These are phyloP conservation scores for Notothenia coriiceps DNA, from an alignment of 2,113 vertebrate species.

Conservation along the genomic window DNA sequence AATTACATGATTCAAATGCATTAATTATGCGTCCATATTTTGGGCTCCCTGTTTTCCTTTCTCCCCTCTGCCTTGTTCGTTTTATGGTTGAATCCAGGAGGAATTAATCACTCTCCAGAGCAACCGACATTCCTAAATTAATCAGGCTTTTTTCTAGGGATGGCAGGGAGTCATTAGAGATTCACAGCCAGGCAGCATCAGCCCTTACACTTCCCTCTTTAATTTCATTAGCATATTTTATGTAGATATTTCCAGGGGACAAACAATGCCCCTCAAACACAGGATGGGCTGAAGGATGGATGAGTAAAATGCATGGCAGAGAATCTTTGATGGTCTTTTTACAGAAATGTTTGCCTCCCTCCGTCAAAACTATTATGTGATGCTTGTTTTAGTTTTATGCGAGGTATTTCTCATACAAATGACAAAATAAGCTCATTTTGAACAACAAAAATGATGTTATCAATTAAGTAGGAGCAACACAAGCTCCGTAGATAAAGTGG, in stretches of 20 bases:
- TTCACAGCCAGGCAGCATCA: slow-evolving; percentile 68
- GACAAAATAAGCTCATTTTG: slow-evolving; percentile 30
- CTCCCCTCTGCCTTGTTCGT: slow-evolving; percentile 67
- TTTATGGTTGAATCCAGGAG: slow-evolving; percentile 78
- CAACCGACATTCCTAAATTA: slow-evolving; percentile 77
- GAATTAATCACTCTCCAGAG: slow-evolving; percentile 80
- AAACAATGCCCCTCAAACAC: slow-evolving; percentile 66
- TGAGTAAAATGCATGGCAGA: slow-evolving; percentile 32
- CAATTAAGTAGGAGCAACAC: slow-evolving; percentile 35
- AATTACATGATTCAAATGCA: slow-evolving; percentile 80
- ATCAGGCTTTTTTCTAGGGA: slow-evolving; percentile 77
- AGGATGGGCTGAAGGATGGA: slow-evolving; percentile 40
- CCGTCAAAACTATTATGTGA: slow-evolving; percentile 15
- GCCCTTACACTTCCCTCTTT: slow-evolving; percentile 68
- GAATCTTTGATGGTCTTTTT: slow-evolving; percentile 42
- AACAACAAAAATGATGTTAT: slow-evolving; percentile 18
- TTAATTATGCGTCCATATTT: slow-evolving; percentile 79
- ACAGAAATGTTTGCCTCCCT: neutral
- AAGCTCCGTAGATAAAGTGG: slow-evolving; percentile 40
- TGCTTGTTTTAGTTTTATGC: slow-evolving; percentile 9
- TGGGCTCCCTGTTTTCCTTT: slow-evolving; percentile 58
- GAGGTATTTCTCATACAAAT: slow-evolving; percentile 21
- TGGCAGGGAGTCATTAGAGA: slow-evolving; percentile 76
- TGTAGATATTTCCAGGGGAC: slow-evolving; percentile 68
- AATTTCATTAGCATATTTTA: slow-evolving; percentile 84